Evolutionary conservation across 2,888 invertebrate genomes (phyloP).

Genomic region (Brachyptera risi): DNA sequence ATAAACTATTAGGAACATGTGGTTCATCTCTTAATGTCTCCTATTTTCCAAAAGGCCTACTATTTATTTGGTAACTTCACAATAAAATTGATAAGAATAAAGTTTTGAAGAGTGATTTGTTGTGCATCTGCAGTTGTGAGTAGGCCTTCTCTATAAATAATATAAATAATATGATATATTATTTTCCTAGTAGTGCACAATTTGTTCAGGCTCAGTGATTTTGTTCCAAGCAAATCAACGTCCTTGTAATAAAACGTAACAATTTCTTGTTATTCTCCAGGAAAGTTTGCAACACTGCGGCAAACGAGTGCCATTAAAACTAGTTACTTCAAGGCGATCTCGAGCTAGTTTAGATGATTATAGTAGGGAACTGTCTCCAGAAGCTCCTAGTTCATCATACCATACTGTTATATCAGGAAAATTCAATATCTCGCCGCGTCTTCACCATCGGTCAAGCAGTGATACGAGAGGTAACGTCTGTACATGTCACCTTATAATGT

Average conservation of each 20-base stretch:
- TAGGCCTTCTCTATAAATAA: too few species aligned
- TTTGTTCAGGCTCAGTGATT: too few species aligned
- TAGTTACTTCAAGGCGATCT: constrained; percentile 31
- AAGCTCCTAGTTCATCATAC: constrained; percentile 28
- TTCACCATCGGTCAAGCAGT: constrained; percentile 38
- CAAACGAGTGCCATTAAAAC: constrained; percentile 35
- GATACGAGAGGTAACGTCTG: constrained; percentile 37
- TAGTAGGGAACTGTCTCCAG: constrained; percentile 33
- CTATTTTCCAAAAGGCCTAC: not conserved
- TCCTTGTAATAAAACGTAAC: too few species aligned
- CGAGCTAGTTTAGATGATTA: constrained; percentile 28
- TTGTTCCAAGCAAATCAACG: too few species aligned
- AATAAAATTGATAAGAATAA: not conserved
- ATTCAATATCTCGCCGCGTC: constrained; percentile 36
- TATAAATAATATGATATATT: too few species aligned
- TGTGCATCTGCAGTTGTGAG: too few species aligned
- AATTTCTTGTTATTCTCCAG: too few species aligned
- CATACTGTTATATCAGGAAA: constrained; percentile 35
- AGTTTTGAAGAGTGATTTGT: too few species aligned
- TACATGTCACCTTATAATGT: not conserved
- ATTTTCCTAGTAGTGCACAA: too few species aligned
- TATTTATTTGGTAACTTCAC: not conserved
- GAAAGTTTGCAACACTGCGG: constrained; percentile 34
- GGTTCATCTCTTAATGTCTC: too few species aligned
- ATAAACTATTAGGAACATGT: too few species aligned